Evolutionary conservation across 2,113 vertebrate genomes (phyloP).

Genomic region (Polypterus bichir): DNA sequence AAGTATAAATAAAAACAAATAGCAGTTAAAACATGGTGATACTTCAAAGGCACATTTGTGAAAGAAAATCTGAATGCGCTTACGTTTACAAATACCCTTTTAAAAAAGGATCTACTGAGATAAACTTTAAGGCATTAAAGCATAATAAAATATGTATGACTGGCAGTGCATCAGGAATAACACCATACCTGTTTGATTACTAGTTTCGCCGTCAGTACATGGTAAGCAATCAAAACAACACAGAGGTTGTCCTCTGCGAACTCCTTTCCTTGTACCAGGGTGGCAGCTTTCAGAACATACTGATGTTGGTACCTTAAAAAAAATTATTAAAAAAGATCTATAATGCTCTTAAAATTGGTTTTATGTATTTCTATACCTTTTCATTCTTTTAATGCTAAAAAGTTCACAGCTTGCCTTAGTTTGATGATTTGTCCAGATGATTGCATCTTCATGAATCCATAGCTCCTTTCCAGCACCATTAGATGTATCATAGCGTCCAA

Average conservation of each 20-base stretch:
- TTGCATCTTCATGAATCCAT: conserved; percentile 38
- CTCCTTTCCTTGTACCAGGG: conserved; percentile 52
- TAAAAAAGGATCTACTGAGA: no score
- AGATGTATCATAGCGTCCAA: conserved; percentile 50
- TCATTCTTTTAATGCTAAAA: conserved; percentile 7
- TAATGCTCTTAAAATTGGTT: not conserved
- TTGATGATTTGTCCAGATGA: conserved; percentile 44
- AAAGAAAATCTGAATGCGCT: no score
- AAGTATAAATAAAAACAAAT: not conserved
- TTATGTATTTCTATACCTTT: not conserved
- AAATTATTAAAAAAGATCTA: not conserved
- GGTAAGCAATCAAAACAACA: conserved; percentile 63
- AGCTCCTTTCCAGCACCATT: conserved; percentile 40
- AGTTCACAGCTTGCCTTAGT: conserved; percentile 50
- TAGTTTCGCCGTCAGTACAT: conserved; percentile 58
- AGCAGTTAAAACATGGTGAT: no score
- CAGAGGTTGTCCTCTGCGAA: conserved; percentile 47
- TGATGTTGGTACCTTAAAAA: conserved; percentile 40
- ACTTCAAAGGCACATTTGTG: no score
- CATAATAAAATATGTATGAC: no score
- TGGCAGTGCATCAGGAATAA: no score
- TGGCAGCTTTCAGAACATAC: conserved; percentile 48
- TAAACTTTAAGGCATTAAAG: no score
- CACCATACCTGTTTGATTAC: conserved; percentile 44
- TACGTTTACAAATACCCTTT: no score